A percentile compares a stretch with the other conserved stretches of the same genome.
phyloP scores from a whole-genome alignment of 2,888 invertebrate genomes.

The Imbricaverruca yamaguchii region DNA sequence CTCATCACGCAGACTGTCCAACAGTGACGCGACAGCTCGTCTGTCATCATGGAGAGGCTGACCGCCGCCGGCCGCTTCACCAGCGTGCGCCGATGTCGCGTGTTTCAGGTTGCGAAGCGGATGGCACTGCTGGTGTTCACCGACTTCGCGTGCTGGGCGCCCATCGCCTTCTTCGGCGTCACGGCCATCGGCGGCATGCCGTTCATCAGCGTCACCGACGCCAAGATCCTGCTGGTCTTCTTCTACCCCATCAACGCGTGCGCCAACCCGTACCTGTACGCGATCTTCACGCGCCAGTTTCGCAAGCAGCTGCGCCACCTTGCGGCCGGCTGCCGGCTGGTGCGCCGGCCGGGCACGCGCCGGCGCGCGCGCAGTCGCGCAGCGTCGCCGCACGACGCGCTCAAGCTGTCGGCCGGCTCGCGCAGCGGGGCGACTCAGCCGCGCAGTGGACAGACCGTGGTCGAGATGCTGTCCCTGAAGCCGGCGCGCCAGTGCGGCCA shows the following conservation, averaged over 20 bases:
- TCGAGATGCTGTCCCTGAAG: constrained; percentile 58
- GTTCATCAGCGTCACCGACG: constrained; percentile 62
- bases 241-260: constrained; percentile 87
- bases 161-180: constrained; percentile 79
- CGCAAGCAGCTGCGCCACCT: constrained; percentile 62
- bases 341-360: constrained; percentile 39
- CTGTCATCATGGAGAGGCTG: no score
- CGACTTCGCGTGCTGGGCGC: constrained; percentile 74
- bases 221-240: constrained; percentile 68
- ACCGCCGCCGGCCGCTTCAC: no score
- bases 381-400: constrained; percentile 74
- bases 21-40: no score
- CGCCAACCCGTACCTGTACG: constrained; percentile 87
- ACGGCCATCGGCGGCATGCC: constrained; percentile 78
- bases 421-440: constrained; percentile 37
- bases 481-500: no score
- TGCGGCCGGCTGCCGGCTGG: constrained; percentile 51
- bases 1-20: no score
- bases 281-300: constrained; percentile 79
- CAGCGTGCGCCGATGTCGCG: no score
- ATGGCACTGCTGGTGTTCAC: constrained; percentile 85
- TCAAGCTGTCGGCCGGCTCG: constrained; percentile 67
- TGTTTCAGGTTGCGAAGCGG: constrained; percentile 68
- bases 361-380: constrained; percentile 73
- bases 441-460: constrained; percentile 41